A percentile compares a stretch with the other conserved stretches of the same genome.
Evolutionary conservation across 2,113 vertebrate genomes (phyloP).

Genomic region (Cyprinodon brontotheroides): DNA sequence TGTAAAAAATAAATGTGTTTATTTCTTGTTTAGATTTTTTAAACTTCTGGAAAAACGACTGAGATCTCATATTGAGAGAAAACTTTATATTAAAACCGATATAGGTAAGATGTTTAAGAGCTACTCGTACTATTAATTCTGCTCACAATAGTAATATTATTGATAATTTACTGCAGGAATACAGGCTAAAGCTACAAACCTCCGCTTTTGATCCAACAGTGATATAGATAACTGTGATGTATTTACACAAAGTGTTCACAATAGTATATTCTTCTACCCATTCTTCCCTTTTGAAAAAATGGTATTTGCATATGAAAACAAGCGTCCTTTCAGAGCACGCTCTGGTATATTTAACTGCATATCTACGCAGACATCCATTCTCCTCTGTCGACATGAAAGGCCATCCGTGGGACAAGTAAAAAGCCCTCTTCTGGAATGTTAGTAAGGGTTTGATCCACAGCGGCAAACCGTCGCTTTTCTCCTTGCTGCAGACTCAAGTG

Average conservation of each 20-base stretch:
- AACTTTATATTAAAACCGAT: too few species aligned
- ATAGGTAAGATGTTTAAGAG: too few species aligned
- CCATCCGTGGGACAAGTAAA: constrained; percentile 55
- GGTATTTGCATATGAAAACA: constrained; percentile 37
- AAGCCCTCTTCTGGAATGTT: constrained; percentile 76
- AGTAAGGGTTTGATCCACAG: constrained; percentile 66
- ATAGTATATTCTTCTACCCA: not conserved
- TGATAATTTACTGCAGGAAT: too few species aligned
- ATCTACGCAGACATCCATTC: constrained; percentile 36
- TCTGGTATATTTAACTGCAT: not conserved
- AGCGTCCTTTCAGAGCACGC: not conserved
- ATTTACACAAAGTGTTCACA: not conserved
- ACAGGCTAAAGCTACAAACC: too few species aligned
- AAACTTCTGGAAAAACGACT: too few species aligned
- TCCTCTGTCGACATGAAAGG: constrained; percentile 67
- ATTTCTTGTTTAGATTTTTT: too few species aligned
- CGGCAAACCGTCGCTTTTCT: constrained; percentile 69
- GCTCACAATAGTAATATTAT: too few species aligned
- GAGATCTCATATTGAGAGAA: too few species aligned
- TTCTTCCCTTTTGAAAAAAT: constrained; percentile 3
- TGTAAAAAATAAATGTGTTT: too few species aligned
- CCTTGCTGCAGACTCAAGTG: constrained; percentile 71
- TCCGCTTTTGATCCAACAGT: not conserved
- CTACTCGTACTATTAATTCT: too few species aligned
- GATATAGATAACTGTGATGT: not conserved